Conservation (phyloP, 1,140 invertebrate species). For the Andricus grossulariae region DNA sequence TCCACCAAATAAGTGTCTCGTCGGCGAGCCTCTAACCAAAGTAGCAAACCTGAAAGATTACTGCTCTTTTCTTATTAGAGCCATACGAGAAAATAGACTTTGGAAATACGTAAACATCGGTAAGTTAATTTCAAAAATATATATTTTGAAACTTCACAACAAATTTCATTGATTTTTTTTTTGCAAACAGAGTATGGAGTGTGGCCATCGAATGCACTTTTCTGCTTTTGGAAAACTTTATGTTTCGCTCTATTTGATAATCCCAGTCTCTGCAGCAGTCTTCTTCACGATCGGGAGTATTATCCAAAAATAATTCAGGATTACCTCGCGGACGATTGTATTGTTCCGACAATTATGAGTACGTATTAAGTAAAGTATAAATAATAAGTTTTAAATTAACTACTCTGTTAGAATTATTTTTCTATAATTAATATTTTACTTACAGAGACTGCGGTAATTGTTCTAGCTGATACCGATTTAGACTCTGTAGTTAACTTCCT, state of each 20-base stretch:
- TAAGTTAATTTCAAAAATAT: background rate
- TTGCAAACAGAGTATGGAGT: background rate
- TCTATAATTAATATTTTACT: background rate
- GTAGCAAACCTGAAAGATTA: background rate
- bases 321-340: conserved; percentile 9
- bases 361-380: background rate
- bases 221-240: conserved; percentile 13
- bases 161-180: background rate
- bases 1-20: conserved; percentile 4
- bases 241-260: conserved; percentile 17
- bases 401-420: background rate
- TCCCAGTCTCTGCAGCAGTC: background rate
- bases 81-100: background rate
- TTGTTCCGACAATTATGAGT: conserved; percentile 15
- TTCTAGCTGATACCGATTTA: conserved; percentile 42
- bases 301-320: conserved; percentile 6
- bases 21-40: background rate
- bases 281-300: conserved; percentile 16
- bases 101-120: conserved; percentile 4
- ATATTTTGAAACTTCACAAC: background rate
- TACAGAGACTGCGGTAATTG: conserved; percentile 38
- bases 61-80: no score
- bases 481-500: conserved; percentile 31
- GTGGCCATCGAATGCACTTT: background rate
- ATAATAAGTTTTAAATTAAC: background rate